Conservation (phyloP, 1,140 invertebrate species). For the Yoshiicerus persimilis region DNA sequence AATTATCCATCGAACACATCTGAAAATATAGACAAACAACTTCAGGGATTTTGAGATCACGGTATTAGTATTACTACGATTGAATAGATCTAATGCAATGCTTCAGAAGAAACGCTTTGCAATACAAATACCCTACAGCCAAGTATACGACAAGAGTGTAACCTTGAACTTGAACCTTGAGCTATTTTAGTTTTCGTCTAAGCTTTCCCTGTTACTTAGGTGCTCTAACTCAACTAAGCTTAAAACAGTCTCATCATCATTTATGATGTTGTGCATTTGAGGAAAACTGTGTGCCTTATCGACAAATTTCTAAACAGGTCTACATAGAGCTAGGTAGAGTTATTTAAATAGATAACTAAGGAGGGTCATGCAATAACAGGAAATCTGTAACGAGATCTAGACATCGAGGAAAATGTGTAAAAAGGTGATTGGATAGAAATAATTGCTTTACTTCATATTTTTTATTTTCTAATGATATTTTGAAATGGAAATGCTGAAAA, state of each 20-base stretch:
- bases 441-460: no score
- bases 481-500: no score
- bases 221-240: background rate
- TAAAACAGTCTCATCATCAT: background rate
- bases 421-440: no score
- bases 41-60: background rate
- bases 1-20: conserved; percentile 62
- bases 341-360: no score
- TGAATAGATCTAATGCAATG: no score
- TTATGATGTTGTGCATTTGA: background rate
- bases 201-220: background rate
- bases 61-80: no score
- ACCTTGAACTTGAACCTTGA: background rate
- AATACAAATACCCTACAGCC: no score
- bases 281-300: background rate
- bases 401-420: no score
- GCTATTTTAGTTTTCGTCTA: background rate
- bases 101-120: no score
- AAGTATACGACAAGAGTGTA: background rate
- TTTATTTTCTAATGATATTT: no score
- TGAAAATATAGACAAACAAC: conserved; percentile 47
- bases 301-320: background rate
- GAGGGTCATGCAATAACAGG: no score
- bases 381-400: no score
- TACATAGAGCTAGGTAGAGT: background rate